Evolutionary conservation across 2,888 invertebrate genomes (phyloP).

Genomic region (Erpobdella octoculata): DNA sequence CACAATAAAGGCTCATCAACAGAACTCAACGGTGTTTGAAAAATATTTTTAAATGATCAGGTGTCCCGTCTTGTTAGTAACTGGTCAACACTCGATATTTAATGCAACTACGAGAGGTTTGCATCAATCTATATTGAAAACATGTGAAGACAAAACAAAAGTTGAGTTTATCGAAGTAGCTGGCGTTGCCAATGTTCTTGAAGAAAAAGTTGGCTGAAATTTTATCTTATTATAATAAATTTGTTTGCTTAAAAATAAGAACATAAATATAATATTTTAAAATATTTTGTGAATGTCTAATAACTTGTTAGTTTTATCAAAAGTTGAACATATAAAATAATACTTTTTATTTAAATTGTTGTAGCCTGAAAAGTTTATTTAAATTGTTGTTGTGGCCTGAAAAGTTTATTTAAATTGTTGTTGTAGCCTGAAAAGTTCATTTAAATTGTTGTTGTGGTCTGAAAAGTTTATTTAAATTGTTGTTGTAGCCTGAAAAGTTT

Average conservation of each 20-base stretch:
- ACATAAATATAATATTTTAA: not conserved
- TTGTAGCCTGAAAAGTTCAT: no score
- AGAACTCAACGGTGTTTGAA: no score
- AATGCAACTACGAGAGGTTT: slow-evolving; percentile 65
- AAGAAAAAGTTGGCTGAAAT: slow-evolving; percentile 64
- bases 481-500: no score
- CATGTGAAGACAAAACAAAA: slow-evolving; percentile 63
- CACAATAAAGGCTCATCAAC: no score
- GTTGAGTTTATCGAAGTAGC: slow-evolving; percentile 77
- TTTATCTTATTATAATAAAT: not conserved
- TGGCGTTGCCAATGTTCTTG: slow-evolving; percentile 73
- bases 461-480: no score
- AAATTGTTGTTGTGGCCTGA: no score
- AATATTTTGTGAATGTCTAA: not conserved
- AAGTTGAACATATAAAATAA: not conserved
- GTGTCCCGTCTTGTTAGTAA: slow-evolving; percentile 61
- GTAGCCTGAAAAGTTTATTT: no score
- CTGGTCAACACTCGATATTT: slow-evolving; percentile 59
- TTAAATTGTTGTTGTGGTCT: no score
- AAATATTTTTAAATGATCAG: slow-evolving; percentile 39
- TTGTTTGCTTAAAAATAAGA: not conserved
- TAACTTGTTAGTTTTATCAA: not conserved
- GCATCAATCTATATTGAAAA: slow-evolving; percentile 42
- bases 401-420: no score
- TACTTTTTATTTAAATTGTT: no score